Percentiles rank a stretch among this genome's conserved stretches.
Conservation (phyloP, 2,888 invertebrate genomes). For the Scelioninae gen. 2 region DNA sequence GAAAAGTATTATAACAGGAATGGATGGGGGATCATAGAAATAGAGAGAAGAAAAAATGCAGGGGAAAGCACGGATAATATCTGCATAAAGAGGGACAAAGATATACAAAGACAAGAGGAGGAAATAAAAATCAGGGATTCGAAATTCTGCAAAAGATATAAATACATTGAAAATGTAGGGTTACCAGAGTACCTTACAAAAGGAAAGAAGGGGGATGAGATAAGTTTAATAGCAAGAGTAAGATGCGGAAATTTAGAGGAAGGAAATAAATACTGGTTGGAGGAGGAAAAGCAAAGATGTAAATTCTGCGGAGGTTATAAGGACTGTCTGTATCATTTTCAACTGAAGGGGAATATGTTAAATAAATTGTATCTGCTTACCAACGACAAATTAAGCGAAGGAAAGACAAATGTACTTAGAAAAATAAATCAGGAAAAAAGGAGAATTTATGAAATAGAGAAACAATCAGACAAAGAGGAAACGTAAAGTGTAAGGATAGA, state of each 20-base stretch:
- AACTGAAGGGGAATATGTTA: too few species aligned
- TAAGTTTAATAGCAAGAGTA: conserved; percentile 14
- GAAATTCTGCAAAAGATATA: conserved; percentile 10
- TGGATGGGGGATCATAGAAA: conserved; percentile 4
- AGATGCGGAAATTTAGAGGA: conserved; percentile 16
- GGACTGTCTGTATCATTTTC: conserved; percentile 8
- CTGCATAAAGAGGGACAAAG: conserved; percentile 1
- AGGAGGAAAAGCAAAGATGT: conserved; percentile 3
- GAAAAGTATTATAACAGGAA: background rate
- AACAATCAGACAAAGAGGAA: too few species aligned
- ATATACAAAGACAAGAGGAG: conserved; percentile 5
- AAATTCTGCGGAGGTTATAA: conserved; percentile 3
- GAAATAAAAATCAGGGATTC: conserved; percentile 3
- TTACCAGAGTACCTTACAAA: conserved; percentile 7
- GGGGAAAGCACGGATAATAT: background rate
- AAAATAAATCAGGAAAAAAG: too few species aligned
- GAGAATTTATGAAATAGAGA: too few species aligned
- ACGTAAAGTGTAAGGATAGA: too few species aligned
- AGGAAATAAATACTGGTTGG: conserved; percentile 6
- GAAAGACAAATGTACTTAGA: too few species aligned
- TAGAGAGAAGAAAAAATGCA: background rate
- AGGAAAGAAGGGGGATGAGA: conserved; percentile 5
- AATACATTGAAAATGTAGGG: background rate
- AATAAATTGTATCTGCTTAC: too few species aligned
- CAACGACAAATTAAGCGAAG: too few species aligned